phyloP scores from a whole-genome alignment of 2,888 invertebrate species.

The Sarcophaga caerulescens region DNA sequence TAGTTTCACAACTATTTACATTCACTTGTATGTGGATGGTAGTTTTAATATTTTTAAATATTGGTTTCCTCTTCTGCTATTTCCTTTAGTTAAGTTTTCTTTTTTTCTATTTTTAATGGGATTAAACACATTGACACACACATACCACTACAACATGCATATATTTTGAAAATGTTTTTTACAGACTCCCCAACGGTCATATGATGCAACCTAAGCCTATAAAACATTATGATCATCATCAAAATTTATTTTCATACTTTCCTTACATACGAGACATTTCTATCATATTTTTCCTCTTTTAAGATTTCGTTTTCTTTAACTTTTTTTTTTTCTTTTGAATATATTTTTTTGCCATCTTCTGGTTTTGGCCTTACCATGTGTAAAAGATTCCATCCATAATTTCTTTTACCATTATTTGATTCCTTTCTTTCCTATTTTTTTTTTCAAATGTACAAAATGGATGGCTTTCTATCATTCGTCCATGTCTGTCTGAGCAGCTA shows the following conservation, averaged over 20 bases:
- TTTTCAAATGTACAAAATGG: background rate
- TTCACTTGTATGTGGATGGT: conserved; percentile 4
- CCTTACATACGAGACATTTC: conserved; percentile 14
- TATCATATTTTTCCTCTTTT: conserved; percentile 6
- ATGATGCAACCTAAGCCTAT: conserved; percentile 48
- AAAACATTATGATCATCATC: conserved; percentile 51
- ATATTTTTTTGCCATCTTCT: background rate
- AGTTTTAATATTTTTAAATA: background rate
- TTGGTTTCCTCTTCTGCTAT: no score
- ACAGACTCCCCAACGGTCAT: conserved; percentile 37
- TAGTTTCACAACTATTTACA: conserved; percentile 24
- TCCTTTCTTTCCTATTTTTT: conserved; percentile 4
- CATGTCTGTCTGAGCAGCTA: background rate
- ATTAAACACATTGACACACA: conserved; percentile 49
- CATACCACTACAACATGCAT: background rate
- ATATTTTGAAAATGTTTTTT: background rate
- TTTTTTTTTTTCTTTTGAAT: no score
- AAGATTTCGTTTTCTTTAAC: background rate
- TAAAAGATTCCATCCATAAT: conserved; percentile 48
- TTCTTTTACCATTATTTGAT: conserved; percentile 44
- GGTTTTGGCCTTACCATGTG: conserved; percentile 41
- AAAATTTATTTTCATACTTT: conserved; percentile 33
- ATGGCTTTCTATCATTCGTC: background rate
- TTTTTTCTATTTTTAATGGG: conserved; percentile 24
- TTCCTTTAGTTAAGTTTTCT: background rate